These are phyloP conservation scores for Drosophila quadrilineata DNA, from an alignment of 1,140 invertebrate species.

Conservation along the genomic window DNA sequence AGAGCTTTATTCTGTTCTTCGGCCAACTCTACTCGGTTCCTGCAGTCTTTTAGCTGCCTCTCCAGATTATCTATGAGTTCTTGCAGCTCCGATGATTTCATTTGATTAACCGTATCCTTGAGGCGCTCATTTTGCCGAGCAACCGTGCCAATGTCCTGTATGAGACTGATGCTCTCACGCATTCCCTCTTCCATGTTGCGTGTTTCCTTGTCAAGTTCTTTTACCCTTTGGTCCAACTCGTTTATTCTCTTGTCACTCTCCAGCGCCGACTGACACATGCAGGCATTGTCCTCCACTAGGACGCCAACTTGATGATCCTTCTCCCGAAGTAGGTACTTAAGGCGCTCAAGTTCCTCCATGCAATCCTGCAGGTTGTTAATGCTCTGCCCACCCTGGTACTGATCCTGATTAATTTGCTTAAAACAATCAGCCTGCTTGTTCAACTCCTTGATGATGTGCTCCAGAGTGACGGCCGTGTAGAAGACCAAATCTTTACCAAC, in stretches of 20 bases:
- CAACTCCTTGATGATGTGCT: slow-evolving; percentile 61
- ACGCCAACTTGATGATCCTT: slow-evolving; percentile 31
- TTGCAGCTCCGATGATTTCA: slow-evolving; percentile 33
- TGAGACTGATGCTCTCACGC: slow-evolving; percentile 42
- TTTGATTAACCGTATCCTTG: slow-evolving; percentile 28
- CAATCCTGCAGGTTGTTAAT: slow-evolving; percentile 46
- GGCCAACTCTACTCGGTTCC: slow-evolving; percentile 5
- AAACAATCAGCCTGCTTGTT: slow-evolving; percentile 53
- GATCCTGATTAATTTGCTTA: slow-evolving; percentile 34
- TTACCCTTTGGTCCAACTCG: slow-evolving; percentile 38
- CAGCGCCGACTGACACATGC: slow-evolving; percentile 40
- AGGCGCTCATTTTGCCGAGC: slow-evolving; percentile 44
- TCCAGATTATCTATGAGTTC: slow-evolving; percentile 31
- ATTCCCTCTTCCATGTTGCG: slow-evolving; percentile 46
- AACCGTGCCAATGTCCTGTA: slow-evolving; percentile 46
- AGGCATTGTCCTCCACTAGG: slow-evolving; percentile 35
- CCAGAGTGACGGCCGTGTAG: slow-evolving; percentile 56
- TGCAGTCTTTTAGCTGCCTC: slow-evolving; percentile 52
- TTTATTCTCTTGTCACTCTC: slow-evolving; percentile 36
- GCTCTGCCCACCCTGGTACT: slow-evolving; percentile 6
- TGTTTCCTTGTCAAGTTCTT: slow-evolving; percentile 42
- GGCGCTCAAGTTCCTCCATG: slow-evolving; percentile 26
- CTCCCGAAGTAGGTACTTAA: slow-evolving; percentile 19
- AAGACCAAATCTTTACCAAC: slow-evolving; percentile 59
- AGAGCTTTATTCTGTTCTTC: slow-evolving; percentile 30